Evolutionary conservation across 2,797 vertebrate genomes (phyloP), one percentile per base, ranked within the genome.

Genomic region (Odontamblyopus rebecca): DNA sequence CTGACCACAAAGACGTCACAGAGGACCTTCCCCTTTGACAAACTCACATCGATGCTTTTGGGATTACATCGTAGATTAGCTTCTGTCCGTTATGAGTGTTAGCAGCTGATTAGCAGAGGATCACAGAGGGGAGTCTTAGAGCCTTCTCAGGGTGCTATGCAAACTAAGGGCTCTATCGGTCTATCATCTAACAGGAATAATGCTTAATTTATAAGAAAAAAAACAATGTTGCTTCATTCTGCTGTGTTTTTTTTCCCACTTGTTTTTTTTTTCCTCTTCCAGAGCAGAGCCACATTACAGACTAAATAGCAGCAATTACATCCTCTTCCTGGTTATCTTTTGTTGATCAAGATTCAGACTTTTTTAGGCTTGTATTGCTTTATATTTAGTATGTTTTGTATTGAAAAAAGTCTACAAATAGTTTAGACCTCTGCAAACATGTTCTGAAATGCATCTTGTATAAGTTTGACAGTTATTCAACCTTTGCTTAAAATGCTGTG

Each of bases 1-100:
- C 77, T 73, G 50, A 77, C 74, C 79, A 84, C 80, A 88, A 86
- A 85, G 87, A 75, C 75, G 69, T 70, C 74, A 61, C 32, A 15
- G 66, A 61, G 67, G 86, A 83, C 91, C 92, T 86, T 90, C 92
- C 93, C 92, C 85, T 91, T 93, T 93, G 89, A 90, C 89, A 93
- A 92, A 93, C 91, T 79, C 27, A 82, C 35, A 56, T 74, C 38
- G 74, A 64, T 38, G 78, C 74, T 80, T 23, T 18, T 29, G 48
- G 81, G 86, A 86, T 89, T 85, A 80, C 68, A 65, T 69, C 68
- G 5, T 2, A 69, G 85, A 86, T 90, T 82, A 88, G 68, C 68
- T 54, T 27, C 61, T 68, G 85, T 75, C 78, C 72, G 44, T 83
- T 74, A 68, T 29, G 75, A 80, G 81, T 76, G 83, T 78, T 79